Percentiles rank a stretch among this genome's conserved stretches.
phyloP scores from a whole-genome alignment of 2,888 invertebrate genomes.

The Frankliniella fusca region DNA sequence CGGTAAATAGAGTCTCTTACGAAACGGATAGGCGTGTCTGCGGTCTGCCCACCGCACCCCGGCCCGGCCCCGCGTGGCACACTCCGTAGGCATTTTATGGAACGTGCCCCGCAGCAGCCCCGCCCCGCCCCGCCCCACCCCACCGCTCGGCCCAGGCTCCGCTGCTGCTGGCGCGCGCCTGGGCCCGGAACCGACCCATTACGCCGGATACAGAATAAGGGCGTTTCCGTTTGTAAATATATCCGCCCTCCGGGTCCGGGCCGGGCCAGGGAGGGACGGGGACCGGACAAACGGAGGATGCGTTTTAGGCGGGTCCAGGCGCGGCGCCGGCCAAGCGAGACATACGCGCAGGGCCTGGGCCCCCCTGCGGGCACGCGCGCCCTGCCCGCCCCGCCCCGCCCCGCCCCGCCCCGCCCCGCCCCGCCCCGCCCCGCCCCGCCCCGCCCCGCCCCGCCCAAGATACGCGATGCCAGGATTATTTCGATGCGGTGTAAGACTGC shows the following conservation, averaged over 20 bases:
- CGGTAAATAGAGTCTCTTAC: too few relatives aligned
- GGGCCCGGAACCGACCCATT: not conserved
- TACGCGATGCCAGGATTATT: too few relatives aligned
- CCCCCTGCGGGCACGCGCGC: too few relatives aligned
- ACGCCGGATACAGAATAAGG: not conserved
- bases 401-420: too few relatives aligned
- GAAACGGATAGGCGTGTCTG: too few relatives aligned
- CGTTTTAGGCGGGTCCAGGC: not conserved
- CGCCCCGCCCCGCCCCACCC: not conserved
- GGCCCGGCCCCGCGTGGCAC: not conserved
- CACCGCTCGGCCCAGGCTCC: not conserved
- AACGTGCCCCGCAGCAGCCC: not conserved
- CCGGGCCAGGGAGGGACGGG: too few relatives aligned
- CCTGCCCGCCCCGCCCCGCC: too few relatives aligned
- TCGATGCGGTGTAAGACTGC: too few relatives aligned
- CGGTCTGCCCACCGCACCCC: not conserved
- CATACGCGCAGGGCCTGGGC: too few relatives aligned
- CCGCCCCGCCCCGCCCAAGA: too few relatives aligned
- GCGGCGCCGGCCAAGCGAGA: too few relatives aligned
- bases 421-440: too few relatives aligned
- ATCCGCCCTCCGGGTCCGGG: not conserved
- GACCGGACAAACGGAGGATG: not conserved
- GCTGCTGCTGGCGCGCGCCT: not conserved
- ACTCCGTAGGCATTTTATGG: not conserved
- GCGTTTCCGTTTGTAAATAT: constrained; percentile 1